Percentiles rank a stretch among this genome's conserved stretches.
Conservation (phyloP, 35 echinoderm and acorn worm species). For the Acanthaster planci region DNA sequence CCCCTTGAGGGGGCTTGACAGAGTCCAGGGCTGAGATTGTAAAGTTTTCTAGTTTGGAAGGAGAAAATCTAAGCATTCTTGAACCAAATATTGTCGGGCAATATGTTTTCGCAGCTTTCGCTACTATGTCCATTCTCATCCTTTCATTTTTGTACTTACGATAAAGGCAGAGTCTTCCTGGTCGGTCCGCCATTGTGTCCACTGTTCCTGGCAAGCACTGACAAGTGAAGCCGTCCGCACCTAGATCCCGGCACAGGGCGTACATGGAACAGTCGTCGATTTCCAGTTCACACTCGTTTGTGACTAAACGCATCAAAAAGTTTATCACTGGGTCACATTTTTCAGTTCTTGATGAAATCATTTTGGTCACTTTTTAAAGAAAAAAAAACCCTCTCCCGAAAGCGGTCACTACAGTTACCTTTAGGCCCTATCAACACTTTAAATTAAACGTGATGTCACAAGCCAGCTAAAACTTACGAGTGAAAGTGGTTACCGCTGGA, state of each 20-base stretch:
- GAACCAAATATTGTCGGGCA: no score
- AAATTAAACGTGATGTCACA: background rate
- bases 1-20: no score
- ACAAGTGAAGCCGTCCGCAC: constrained; percentile 1
- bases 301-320: background rate
- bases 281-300: background rate
- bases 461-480: background rate
- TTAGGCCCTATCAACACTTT: background rate
- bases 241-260: background rate
- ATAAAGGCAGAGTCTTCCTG: background rate
- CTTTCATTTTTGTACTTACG: no score
- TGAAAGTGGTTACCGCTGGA: background rate
- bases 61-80: no score
- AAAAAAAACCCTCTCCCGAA: background rate
- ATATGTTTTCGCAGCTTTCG: no score
- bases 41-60: no score
- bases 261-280: constrained; percentile 20
- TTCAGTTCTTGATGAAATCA: background rate
- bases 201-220: background rate
- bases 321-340: background rate
- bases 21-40: no score
- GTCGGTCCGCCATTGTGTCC: background rate
- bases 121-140: no score
- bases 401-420: background rate
- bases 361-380: background rate